A percentile compares a stretch with the other conserved stretches of the same genome.
Evolutionary conservation across 1,140 invertebrate species (phyloP).

Genomic region (Pomacea maculata): DNA sequence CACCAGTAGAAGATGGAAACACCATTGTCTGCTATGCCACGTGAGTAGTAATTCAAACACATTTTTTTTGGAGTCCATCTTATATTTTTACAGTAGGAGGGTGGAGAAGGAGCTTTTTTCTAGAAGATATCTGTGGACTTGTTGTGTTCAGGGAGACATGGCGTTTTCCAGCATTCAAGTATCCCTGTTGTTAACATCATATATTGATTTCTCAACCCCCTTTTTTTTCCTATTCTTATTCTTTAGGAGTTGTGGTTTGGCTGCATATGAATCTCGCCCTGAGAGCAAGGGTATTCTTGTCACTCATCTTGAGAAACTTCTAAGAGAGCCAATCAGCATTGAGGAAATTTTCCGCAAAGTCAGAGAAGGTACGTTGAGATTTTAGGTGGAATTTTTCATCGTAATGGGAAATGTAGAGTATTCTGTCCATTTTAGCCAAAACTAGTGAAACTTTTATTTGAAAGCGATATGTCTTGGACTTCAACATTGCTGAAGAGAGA

Average conservation of each 20-base stretch:
- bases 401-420: too few species aligned
- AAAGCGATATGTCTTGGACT: too few species aligned
- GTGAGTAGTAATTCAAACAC: constrained; percentile 31
- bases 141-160: not conserved
- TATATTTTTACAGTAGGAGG: not conserved
- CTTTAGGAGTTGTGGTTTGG: constrained; percentile 46
- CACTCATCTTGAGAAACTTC: constrained; percentile 43
- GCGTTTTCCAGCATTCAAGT: not conserved
- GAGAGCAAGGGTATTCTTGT: constrained; percentile 48
- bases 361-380: constrained; percentile 42
- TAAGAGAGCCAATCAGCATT: constrained; percentile 40
- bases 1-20: constrained; percentile 35
- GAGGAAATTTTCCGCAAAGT: constrained; percentile 45
- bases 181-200: not conserved
- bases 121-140: not conserved
- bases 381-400: not conserved
- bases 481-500: too few species aligned
- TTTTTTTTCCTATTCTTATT: not conserved
- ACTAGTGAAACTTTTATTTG: too few species aligned
- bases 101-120: not conserved
- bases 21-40: constrained; percentile 49
- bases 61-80: not conserved
- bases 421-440: too few species aligned
- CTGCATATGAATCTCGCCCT: constrained; percentile 47
- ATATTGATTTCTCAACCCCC: not conserved